phyloP scores from a whole-genome alignment of 2,113 vertebrate genomes.

The Lophura nycthemera region DNA sequence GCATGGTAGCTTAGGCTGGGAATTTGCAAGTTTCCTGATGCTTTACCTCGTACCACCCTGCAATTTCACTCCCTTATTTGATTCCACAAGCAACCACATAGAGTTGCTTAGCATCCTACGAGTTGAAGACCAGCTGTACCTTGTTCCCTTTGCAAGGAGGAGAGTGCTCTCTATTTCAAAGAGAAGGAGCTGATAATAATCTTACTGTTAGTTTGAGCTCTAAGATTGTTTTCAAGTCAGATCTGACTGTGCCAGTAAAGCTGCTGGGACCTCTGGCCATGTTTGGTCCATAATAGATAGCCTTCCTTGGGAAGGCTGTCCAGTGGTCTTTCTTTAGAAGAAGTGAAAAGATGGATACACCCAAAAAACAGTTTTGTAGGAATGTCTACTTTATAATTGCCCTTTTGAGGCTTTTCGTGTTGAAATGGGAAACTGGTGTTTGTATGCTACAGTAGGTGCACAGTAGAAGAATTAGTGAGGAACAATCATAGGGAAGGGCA shows the following conservation, averaged over 20 bases:
- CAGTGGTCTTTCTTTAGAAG: neutral
- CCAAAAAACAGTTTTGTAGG: neutral
- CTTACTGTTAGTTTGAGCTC: neutral
- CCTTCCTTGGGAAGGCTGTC: neutral
- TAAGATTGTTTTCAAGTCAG: neutral
- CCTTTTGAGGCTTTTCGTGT: neutral
- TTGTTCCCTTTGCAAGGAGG: neutral
- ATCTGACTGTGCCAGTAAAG: neutral
- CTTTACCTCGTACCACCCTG: neutral
- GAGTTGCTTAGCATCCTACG: rapidly evolving
- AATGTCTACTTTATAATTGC: neutral
- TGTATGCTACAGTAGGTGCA: neutral
- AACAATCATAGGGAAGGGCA: neutral
- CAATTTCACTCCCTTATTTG: neutral
- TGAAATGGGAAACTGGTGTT: neutral
- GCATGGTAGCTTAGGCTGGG: neutral
- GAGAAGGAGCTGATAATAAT: neutral
- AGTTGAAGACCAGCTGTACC: rapidly evolving
- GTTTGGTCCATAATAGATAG: neutral
- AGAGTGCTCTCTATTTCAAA: neutral
- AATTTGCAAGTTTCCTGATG: conserved; percentile 21
- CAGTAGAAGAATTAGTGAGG: neutral
- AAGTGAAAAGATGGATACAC: neutral
- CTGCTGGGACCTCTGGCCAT: neutral
- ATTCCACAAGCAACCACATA: neutral